Conservation (phyloP, 2,797 vertebrate genomes). For the Champsocephalus gunnari region DNA sequence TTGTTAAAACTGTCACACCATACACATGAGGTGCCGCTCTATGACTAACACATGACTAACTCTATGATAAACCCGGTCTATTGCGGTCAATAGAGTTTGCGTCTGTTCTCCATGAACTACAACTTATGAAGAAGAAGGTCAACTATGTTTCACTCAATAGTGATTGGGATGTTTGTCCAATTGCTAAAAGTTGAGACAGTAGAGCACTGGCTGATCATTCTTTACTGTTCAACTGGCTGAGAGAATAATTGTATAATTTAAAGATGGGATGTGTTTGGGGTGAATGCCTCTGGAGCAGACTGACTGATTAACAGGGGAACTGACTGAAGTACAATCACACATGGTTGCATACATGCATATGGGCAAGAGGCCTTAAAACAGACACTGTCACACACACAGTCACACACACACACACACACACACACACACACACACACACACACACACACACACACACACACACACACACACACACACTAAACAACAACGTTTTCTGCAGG, state of each 20-base stretch:
- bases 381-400: too few species aligned
- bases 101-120: neutral
- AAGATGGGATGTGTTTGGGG: constrained; percentile 45
- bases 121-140: neutral
- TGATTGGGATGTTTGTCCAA: neutral
- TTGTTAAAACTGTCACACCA: neutral
- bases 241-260: constrained; percentile 26
- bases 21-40: neutral
- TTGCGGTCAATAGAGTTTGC: neutral
- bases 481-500: too few species aligned
- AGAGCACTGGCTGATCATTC: constrained; percentile 11
- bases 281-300: constrained; percentile 52
- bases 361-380: constrained; percentile 8
- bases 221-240: neutral
- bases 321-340: constrained; percentile 53
- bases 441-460: too few species aligned
- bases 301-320: constrained; percentile 62
- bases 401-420: too few species aligned
- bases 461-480: too few species aligned
- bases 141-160: neutral
- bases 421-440: too few species aligned
- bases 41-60: constrained; percentile 10
- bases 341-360: constrained; percentile 37
- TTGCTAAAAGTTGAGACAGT: constrained; percentile 8
- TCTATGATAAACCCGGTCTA: neutral